A percentile compares a stretch with the other conserved stretches of the same genome.
Conservation (phyloP, 1,140 invertebrate species). For the Pogonomyrmex barbatus region DNA sequence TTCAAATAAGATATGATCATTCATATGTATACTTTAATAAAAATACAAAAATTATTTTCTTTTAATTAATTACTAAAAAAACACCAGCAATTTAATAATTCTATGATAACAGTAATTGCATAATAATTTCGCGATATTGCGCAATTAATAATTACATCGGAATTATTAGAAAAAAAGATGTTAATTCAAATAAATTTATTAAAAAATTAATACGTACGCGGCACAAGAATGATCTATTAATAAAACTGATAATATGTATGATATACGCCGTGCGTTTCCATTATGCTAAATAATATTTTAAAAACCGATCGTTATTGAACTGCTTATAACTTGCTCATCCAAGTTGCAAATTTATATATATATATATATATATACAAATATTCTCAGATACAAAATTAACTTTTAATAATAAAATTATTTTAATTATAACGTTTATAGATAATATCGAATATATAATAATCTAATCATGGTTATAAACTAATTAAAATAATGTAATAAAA, state of each 20-base stretch:
- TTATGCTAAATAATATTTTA: conserved; percentile 7
- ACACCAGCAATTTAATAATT: not conserved
- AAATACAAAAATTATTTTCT: not conserved
- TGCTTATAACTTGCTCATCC: not conserved
- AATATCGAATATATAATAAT: not conserved
- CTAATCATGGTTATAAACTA: not conserved
- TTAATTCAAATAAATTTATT: not conserved
- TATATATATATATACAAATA: not conserved
- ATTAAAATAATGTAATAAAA: too few species aligned
- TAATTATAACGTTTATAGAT: not conserved
- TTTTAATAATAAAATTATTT: not conserved
- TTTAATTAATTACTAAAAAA: not conserved
- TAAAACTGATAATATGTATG: conserved; percentile 12
- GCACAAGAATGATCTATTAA: not conserved
- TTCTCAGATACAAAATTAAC: not conserved
- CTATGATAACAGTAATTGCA: not conserved
- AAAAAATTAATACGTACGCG: not conserved
- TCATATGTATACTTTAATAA: not conserved
- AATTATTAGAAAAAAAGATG: not conserved
- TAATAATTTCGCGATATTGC: not conserved
- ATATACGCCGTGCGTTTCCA: not conserved
- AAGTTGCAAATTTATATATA: not conserved
- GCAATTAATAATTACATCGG: not conserved
- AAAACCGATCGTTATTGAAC: not conserved
- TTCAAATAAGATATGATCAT: not conserved